Evolutionary conservation across 1,140 invertebrate species (phyloP).

Genomic region (Periplaneta americana): DNA sequence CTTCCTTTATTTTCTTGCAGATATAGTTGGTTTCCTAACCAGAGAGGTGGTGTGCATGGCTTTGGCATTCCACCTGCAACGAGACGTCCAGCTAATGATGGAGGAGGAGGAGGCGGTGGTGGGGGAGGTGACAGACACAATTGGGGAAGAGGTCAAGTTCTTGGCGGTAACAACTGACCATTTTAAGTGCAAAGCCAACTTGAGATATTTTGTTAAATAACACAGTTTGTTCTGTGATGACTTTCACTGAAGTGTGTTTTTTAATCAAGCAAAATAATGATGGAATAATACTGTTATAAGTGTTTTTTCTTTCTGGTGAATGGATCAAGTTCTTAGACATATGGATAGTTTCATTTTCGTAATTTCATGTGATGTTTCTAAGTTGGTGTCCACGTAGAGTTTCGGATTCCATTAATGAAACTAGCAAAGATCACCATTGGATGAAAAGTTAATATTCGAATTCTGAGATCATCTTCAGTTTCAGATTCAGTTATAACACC

Average conservation of each 20-base stretch:
- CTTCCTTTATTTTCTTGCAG: conserved; percentile 9
- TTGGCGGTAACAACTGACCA: conserved; percentile 6
- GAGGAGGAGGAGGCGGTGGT: neutral
- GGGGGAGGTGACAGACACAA: conserved; percentile 14
- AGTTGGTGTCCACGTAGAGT: neutral
- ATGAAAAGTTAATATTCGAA: too few relatives aligned
- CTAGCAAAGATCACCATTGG: neutral
- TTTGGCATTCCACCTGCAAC: conserved; percentile 17
- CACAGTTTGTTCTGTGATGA: neutral
- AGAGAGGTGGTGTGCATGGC: conserved; percentile 15
- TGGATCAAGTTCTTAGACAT: neutral
- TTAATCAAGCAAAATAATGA: neutral
- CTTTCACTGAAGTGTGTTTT: neutral
- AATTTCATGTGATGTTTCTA: neutral
- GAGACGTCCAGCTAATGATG: neutral
- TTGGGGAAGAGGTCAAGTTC: conserved; percentile 17
- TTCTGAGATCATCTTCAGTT: too few relatives aligned
- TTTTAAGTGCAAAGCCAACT: neutral
- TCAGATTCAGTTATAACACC: too few relatives aligned
- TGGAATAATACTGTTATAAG: neutral
- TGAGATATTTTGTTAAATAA: neutral
- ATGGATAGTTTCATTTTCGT: neutral
- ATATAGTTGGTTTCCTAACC: conserved; percentile 18
- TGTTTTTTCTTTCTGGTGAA: neutral
- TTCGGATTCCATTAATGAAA: neutral